phyloP scores from a whole-genome alignment of 2,113 vertebrate species.

The Peromyscus polionotus region DNA sequence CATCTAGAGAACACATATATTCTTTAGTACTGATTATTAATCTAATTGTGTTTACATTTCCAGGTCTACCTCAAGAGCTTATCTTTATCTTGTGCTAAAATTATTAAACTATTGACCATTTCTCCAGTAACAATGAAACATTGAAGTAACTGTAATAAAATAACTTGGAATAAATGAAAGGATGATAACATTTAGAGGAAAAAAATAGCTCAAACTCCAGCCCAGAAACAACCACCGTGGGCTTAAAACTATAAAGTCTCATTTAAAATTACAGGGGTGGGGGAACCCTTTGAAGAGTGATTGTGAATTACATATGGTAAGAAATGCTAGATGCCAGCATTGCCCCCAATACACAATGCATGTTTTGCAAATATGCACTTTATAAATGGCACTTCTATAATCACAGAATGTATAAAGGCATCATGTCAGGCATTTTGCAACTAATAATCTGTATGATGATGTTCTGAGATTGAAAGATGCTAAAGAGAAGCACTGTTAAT shows the following conservation, averaged over 20 bases:
- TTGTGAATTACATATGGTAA: background rate
- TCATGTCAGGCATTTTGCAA: background rate
- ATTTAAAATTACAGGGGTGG: background rate
- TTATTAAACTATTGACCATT: background rate
- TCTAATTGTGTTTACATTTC: background rate
- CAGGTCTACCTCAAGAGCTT: background rate
- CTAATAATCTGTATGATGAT: background rate
- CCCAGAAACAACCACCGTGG: background rate
- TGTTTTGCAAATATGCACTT: background rate
- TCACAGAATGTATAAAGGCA: background rate
- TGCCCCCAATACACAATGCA: background rate
- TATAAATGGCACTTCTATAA: background rate
- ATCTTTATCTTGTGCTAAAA: background rate
- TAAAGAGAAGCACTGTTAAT: background rate
- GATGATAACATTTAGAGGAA: background rate
- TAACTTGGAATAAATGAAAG: background rate
- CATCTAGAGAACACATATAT: background rate
- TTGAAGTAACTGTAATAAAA: constrained; percentile 14
- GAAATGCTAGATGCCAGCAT: background rate
- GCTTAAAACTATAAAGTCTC: background rate
- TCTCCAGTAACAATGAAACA: background rate
- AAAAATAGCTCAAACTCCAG: background rate
- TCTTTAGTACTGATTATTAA: background rate
- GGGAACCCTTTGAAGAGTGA: background rate
- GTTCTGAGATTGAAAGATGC: background rate